phyloP scores from a whole-genome alignment of 1,140 invertebrate genomes.

The Psix sp. region DNA sequence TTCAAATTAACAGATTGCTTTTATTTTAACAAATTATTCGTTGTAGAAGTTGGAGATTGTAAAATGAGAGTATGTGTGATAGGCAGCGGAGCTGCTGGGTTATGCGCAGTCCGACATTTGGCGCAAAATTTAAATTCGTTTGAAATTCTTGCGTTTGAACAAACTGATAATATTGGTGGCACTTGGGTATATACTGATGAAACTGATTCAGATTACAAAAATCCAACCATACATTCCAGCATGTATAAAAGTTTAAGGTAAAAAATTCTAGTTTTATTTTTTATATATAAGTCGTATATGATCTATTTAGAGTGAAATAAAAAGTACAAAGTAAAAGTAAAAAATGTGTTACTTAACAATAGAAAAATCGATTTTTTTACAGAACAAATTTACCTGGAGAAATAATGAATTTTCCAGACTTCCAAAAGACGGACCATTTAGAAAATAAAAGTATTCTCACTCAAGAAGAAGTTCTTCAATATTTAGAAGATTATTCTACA shows the following conservation, averaged over 20 bases:
- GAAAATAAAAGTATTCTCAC: slow-evolving; percentile 77
- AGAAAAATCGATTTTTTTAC: slow-evolving; percentile 18
- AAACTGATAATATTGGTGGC: slow-evolving; percentile 81
- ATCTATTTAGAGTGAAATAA: no score
- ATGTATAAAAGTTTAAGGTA: slow-evolving; percentile 81
- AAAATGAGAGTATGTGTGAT: slow-evolving; percentile 82
- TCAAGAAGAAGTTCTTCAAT: slow-evolving; percentile 80
- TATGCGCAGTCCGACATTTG: slow-evolving; percentile 82
- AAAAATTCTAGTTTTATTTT: no score
- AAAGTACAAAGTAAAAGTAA: no score
- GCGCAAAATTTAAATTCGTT: slow-evolving; percentile 65
- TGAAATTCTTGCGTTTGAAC: slow-evolving; percentile 81
- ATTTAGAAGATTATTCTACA: slow-evolving; percentile 80
- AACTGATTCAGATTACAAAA: slow-evolving; percentile 79
- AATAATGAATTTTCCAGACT: slow-evolving; percentile 87
- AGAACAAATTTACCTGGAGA: slow-evolving; percentile 88
- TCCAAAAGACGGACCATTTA: slow-evolving; percentile 76
- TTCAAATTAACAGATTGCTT: background rate
- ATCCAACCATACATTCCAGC: slow-evolving; percentile 82
- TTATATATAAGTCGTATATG: no score
- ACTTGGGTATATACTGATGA: slow-evolving; percentile 85
- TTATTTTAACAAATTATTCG: background rate
- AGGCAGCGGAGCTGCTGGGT: slow-evolving; percentile 87
- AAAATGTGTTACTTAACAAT: slow-evolving; percentile 1
- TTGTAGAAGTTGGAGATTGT: slow-evolving; percentile 4